Evolutionary conservation across 2,113 vertebrate genomes (phyloP).

Genomic region (Glaucidium brasilianum): DNA sequence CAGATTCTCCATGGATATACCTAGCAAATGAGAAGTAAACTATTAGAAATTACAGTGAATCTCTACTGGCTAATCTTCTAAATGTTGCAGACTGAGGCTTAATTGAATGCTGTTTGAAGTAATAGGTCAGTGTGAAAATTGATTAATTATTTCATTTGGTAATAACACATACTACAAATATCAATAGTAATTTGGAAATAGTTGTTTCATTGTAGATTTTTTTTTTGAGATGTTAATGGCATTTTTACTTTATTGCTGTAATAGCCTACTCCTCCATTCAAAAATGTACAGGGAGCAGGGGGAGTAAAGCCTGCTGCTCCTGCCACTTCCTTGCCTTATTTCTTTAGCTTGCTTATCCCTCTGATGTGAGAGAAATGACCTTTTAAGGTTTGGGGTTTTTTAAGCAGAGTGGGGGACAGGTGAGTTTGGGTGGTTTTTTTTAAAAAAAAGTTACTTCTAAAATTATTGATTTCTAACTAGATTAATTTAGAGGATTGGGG

Average conservation of each 20-base stretch:
- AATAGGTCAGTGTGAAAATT: neutral
- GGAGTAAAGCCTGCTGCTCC: neutral
- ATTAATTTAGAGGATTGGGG: neutral
- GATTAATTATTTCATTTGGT: neutral
- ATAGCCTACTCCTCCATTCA: neutral
- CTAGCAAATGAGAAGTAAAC: neutral
- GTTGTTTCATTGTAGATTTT: neutral
- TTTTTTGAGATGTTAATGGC: neutral
- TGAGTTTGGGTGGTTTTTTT: neutral
- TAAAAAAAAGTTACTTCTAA: neutral
- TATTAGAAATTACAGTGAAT: neutral
- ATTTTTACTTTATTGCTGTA: neutral
- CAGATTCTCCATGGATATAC: neutral
- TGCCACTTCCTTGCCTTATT: neutral
- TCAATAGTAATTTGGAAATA: neutral
- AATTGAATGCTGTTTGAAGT: neutral
- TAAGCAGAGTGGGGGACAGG: neutral
- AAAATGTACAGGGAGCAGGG: neutral
- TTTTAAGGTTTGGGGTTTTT: neutral
- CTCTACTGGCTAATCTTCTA: neutral
- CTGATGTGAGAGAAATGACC: neutral
- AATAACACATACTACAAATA: neutral
- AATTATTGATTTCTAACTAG: neutral
- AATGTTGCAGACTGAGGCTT: neutral
- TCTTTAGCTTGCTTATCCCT: neutral